Evolutionary conservation across 2,797 vertebrate species (phyloP).

Genomic region (Geotrypetes seraphini): DNA sequence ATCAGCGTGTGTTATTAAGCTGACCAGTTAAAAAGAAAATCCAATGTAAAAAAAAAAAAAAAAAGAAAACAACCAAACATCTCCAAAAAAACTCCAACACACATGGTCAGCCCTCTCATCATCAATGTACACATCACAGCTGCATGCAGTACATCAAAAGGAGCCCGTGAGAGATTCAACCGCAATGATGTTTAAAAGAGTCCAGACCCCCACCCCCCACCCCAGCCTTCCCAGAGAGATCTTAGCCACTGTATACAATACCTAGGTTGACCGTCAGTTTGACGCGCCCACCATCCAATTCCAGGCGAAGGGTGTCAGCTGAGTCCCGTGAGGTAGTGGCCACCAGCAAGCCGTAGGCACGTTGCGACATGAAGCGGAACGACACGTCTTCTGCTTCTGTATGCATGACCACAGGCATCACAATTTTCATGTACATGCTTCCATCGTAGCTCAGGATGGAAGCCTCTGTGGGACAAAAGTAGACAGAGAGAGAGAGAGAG

Average conservation of each 20-base stretch:
- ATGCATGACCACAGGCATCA: conserved; percentile 86
- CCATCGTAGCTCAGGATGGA: conserved; percentile 89
- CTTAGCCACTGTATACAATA: conserved; percentile 63
- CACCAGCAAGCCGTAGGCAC: conserved; percentile 86
- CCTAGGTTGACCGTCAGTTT: conserved; percentile 97
- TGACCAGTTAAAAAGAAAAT: conserved; percentile 56
- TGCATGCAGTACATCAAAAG: conserved; percentile 63
- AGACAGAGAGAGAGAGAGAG: conserved; percentile 1
- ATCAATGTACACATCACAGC: conserved; percentile 54
- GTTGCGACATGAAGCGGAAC: conserved; percentile 91
- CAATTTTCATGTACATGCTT: conserved; percentile 96
- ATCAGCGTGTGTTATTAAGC: conserved; percentile 65
- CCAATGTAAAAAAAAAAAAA: conserved; percentile 24
- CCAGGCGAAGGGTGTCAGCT: conserved; percentile 82
- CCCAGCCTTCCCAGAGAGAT: conserved; percentile 8
- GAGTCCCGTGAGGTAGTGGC: conserved; percentile 90
- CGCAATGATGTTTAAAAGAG: conserved; percentile 28
- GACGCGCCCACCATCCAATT: conserved; percentile 86
- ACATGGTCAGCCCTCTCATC: no score
- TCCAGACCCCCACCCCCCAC: conserved; percentile 60
- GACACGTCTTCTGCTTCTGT: conserved; percentile 94
- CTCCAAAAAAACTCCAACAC: conserved; percentile 49
- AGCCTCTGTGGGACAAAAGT: no score
- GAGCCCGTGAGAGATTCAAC: no score
- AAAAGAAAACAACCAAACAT: conserved; percentile 46